Evolutionary conservation across 2,888 invertebrate species (phyloP).

Genomic region (Xanthorhoe designata): DNA sequence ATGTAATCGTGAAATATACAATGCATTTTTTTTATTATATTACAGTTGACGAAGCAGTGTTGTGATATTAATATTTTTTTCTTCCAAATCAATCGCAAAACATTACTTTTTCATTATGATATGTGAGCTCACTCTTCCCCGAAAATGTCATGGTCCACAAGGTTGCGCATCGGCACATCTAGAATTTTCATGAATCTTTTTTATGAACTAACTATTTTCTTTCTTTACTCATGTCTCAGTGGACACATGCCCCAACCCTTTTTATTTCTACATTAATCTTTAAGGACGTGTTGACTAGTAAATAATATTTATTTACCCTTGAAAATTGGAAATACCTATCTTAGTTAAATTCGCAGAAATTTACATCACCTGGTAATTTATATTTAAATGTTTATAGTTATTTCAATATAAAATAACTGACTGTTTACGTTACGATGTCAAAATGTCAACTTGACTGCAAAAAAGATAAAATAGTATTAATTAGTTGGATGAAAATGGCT

Average conservation of each 20-base stretch:
- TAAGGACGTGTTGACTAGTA: constrained; percentile 33
- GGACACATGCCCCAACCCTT: not conserved
- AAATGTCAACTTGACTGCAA: constrained; percentile 39
- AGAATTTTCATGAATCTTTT: no score
- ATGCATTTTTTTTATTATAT: no score
- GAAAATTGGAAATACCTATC: constrained; percentile 39
- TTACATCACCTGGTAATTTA: constrained; percentile 53
- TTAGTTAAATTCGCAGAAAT: constrained; percentile 38
- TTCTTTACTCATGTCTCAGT: not conserved
- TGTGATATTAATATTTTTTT: no score
- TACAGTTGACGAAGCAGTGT: no score
- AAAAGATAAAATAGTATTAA: constrained; percentile 23
- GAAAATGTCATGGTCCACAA: no score
- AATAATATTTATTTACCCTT: constrained; percentile 37
- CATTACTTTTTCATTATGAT: no score
- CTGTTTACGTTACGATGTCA: constrained; percentile 34
- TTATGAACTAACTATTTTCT: no score
- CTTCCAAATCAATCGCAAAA: no score
- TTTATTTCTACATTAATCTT: constrained; percentile 14
- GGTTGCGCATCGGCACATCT: no score
- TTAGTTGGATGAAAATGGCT: constrained; percentile 7
- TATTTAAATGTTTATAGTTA: no score
- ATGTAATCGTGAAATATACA: no score
- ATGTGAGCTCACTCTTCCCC: no score
- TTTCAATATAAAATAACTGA: constrained; percentile 49